These are phyloP conservation scores for Paratilapia polleni DNA, from an alignment of 2,113 vertebrate genomes.

Conservation along the genomic window DNA sequence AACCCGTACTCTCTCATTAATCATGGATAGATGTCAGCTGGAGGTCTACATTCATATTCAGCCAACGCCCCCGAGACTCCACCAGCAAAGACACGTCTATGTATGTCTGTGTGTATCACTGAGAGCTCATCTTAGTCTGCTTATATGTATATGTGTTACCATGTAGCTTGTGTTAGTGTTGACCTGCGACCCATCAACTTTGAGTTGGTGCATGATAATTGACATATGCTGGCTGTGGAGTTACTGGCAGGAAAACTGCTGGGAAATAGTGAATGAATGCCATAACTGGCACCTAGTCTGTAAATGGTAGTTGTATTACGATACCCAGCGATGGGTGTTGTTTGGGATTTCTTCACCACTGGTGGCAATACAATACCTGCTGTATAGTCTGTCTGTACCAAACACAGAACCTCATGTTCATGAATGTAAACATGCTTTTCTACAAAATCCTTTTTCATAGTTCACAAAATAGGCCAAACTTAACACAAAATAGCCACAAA, in stretches of 20 bases:
- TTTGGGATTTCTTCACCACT: not conserved
- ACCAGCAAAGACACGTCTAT: not conserved
- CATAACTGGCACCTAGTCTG: not conserved
- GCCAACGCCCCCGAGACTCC: not conserved
- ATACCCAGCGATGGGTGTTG: not conserved
- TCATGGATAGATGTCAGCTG: conserved; percentile 76
- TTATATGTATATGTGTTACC: conserved; percentile 18
- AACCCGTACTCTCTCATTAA: conserved; percentile 70
- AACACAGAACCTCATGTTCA: not conserved
- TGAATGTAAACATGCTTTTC: not conserved
- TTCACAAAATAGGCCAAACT: not conserved
- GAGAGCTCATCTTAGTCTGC: conserved; percentile 8
- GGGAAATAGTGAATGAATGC: not conserved
- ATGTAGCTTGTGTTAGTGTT: conserved; percentile 1
- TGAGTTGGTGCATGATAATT: not conserved
- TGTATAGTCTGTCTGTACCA: not conserved
- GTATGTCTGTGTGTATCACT: conserved; percentile 4
- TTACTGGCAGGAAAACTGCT: not conserved
- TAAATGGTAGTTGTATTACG: not conserved
- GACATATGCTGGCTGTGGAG: not conserved
- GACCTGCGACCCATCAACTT: conserved; percentile 25
- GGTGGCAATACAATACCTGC: not conserved
- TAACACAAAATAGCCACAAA: not conserved
- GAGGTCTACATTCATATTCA: conserved; percentile 72
- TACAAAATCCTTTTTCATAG: not conserved